These are phyloP conservation scores for Dryomyza anilis DNA, from an alignment of 2,888 invertebrate species.

Conservation along the genomic window DNA sequence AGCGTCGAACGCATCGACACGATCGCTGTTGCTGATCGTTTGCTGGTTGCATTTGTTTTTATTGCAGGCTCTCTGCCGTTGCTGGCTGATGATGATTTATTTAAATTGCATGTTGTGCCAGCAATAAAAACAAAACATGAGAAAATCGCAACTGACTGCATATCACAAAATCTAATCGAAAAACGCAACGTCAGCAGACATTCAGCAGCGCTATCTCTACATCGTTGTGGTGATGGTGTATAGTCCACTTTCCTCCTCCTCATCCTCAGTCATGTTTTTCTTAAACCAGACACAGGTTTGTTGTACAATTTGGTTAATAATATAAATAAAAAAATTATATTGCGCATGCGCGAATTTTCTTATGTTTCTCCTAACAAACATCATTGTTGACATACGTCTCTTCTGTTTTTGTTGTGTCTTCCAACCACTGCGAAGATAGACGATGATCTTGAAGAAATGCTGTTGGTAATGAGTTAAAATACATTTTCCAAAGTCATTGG, in stretches of 20 bases:
- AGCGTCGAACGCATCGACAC: no score
- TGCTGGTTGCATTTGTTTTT: slow-evolving; percentile 24
- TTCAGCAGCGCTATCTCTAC: background rate
- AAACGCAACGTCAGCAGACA: background rate
- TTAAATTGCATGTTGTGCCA: slow-evolving; percentile 50
- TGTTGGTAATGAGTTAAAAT: no score
- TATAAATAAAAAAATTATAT: slow-evolving; percentile 7
- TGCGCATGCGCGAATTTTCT: slow-evolving; percentile 2
- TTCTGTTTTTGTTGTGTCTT: no score
- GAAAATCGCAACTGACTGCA: background rate
- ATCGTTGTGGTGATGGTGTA: no score
- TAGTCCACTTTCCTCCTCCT: no score
- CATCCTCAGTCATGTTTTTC: no score
- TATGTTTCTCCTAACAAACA: background rate
- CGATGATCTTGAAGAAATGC: no score
- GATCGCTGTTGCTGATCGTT: background rate
- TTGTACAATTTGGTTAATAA: background rate
- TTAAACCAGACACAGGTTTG: background rate
- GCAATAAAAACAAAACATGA: slow-evolving; percentile 20
- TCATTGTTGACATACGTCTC: no score
- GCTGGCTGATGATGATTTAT: slow-evolving; percentile 55
- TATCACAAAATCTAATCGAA: background rate
- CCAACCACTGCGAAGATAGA: no score
- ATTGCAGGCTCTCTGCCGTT: no score
- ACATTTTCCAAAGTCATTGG: no score